Percentiles rank a stretch among this genome's conserved stretches.
Evolutionary conservation across 2,113 vertebrate genomes (phyloP).

Genomic region (Rhagologus leucostigma): DNA sequence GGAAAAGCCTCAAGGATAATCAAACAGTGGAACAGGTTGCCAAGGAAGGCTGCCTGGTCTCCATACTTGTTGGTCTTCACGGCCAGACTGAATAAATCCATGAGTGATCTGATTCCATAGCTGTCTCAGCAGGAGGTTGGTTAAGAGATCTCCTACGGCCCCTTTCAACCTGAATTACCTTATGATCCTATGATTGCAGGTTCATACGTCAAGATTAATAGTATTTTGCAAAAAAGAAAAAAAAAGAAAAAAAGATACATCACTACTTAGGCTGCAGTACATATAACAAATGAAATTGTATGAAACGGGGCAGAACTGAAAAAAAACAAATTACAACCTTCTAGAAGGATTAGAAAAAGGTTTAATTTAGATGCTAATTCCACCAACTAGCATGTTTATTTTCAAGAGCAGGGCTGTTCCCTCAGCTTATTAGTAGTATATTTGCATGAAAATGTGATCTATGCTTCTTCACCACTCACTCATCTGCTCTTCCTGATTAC

Average conservation of each 20-base stretch:
- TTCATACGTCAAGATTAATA: background rate
- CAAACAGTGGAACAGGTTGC: background rate
- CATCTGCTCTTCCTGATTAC: background rate
- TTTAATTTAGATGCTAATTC: slow-evolving; percentile 35
- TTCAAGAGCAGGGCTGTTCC: background rate
- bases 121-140: background rate
- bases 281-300: background rate
- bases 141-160: background rate
- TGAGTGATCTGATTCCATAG: background rate
- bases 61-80: background rate
- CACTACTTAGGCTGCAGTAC: background rate
- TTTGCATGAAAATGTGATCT: slow-evolving; percentile 42
- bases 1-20: background rate
- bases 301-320: background rate
- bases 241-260: background rate
- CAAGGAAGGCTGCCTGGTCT: background rate
- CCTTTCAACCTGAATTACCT: background rate
- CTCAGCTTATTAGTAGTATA: background rate
- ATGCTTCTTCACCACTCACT: background rate
- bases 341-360: background rate
- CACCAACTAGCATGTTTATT: background rate
- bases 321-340: background rate
- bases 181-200: background rate
- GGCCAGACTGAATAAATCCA: background rate
- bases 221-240: background rate